Percentiles rank a stretch among this genome's conserved stretches.
Conservation (phyloP, 2,113 vertebrate species). For the Apteryx mantelli region DNA sequence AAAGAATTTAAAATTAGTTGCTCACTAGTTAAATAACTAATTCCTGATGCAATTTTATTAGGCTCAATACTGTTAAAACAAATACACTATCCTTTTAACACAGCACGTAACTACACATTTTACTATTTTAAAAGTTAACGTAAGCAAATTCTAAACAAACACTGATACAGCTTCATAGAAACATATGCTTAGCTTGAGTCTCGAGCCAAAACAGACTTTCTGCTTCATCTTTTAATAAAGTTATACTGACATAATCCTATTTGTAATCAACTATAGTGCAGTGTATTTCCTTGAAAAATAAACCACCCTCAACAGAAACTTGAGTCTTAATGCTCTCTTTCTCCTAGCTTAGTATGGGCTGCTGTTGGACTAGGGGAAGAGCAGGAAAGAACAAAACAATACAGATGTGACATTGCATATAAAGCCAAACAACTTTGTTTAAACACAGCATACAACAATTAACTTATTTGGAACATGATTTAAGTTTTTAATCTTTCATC, state of each 20-base stretch:
- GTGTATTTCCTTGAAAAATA: not conserved
- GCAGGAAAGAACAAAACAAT: not conserved
- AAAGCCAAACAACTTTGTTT: not conserved
- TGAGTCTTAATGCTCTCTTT: not conserved
- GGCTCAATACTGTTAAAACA: not conserved
- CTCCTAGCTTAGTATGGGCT: not conserved
- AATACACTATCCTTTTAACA: not conserved
- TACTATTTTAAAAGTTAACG: not conserved
- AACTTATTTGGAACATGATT: not conserved
- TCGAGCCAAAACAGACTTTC: not conserved
- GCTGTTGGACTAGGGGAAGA: not conserved
- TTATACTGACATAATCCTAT: not conserved
- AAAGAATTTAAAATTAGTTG: not conserved
- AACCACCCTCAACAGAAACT: not conserved
- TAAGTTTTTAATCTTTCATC: not conserved
- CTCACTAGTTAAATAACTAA: not conserved
- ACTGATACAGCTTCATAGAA: fast-evolving
- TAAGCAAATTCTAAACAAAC: not conserved
- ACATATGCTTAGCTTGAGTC: not conserved
- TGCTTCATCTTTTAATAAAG: not conserved
- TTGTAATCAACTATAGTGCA: not conserved
- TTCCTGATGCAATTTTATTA: not conserved
- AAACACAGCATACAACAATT: not conserved
- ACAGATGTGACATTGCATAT: not conserved
- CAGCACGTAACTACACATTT: not conserved